These are phyloP conservation scores for Acyrthosiphon pisum DNA, from an alignment of 1,140 invertebrate species.

Conservation along the genomic window DNA sequence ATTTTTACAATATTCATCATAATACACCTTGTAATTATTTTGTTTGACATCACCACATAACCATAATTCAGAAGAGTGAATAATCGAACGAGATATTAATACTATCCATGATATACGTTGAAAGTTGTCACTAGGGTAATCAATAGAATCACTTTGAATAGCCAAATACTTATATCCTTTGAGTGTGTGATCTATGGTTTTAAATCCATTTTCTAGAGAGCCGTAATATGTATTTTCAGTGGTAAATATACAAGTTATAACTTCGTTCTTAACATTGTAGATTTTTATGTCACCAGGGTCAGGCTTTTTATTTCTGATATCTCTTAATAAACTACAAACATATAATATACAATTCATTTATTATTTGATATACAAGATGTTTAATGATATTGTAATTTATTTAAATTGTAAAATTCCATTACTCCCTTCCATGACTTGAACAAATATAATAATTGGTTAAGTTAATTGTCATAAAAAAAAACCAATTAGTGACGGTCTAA, in stretches of 20 bases:
- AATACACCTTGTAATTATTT: not conserved
- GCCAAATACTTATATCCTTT: not conserved
- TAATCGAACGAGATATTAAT: not conserved
- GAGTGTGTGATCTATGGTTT: not conserved
- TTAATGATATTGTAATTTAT: not conserved
- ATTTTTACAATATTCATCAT: conserved; percentile 42
- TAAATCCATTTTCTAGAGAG: conserved; percentile 8
- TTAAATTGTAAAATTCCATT: not conserved
- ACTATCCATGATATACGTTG: not conserved
- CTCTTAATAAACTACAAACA: not conserved
- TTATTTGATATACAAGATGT: not conserved
- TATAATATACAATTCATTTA: not conserved
- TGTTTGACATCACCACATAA: conserved; percentile 4
- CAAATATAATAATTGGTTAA: no score
- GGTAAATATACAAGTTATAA: not conserved
- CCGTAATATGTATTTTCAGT: not conserved
- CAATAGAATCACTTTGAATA: not conserved
- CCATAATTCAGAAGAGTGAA: not conserved
- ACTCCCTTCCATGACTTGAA: not conserved
- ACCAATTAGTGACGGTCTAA: not conserved
- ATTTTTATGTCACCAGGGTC: not conserved
- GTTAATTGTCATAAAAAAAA: not conserved
- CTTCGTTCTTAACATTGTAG: not conserved
- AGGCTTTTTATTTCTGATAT: not conserved
- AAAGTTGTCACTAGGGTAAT: not conserved